Percentiles rank a stretch among this genome's conserved stretches.
phyloP scores from a whole-genome alignment of 2,888 invertebrate genomes.

The Petrophora chlorosata region DNA sequence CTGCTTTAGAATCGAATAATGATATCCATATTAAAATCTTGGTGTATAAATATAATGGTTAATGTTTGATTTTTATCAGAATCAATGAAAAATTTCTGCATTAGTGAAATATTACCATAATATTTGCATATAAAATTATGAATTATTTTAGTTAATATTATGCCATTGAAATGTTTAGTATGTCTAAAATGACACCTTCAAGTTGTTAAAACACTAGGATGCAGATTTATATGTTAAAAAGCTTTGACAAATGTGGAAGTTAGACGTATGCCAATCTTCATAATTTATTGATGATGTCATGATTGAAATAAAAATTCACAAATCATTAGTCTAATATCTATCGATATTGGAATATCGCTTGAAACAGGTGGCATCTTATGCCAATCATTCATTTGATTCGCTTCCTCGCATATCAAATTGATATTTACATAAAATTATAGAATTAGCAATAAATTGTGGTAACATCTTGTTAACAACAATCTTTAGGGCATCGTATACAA shows the following conservation, averaged over 20 bases:
- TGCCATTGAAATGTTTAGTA: too few relatives aligned
- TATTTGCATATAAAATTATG: slow-evolving; percentile 23
- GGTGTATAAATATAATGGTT: slow-evolving; percentile 6
- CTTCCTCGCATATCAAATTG: background rate
- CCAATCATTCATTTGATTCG: slow-evolving; percentile 17
- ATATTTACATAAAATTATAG: background rate
- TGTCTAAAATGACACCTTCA: background rate
- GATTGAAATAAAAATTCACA: slow-evolving; percentile 36
- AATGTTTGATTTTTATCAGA: slow-evolving; percentile 21
- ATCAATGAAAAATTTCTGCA: slow-evolving; percentile 20
- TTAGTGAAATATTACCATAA: slow-evolving; percentile 13
- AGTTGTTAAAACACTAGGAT: slow-evolving; percentile 2
- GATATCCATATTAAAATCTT: slow-evolving; percentile 31
- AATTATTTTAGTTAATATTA: too few relatives aligned
- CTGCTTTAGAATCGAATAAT: slow-evolving; percentile 25
- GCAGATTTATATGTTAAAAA: background rate
- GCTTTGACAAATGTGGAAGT: background rate
- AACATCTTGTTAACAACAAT: background rate
- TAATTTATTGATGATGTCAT: slow-evolving; percentile 43
- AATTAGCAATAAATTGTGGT: background rate
- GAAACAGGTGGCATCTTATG: slow-evolving; percentile 26
- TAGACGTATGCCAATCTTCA: background rate
- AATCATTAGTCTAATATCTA: slow-evolving; percentile 37
- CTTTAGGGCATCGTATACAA: background rate
- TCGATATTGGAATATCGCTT: slow-evolving; percentile 33